Conservation (phyloP, 2,888 invertebrate genomes). For the Unio delphinus region DNA sequence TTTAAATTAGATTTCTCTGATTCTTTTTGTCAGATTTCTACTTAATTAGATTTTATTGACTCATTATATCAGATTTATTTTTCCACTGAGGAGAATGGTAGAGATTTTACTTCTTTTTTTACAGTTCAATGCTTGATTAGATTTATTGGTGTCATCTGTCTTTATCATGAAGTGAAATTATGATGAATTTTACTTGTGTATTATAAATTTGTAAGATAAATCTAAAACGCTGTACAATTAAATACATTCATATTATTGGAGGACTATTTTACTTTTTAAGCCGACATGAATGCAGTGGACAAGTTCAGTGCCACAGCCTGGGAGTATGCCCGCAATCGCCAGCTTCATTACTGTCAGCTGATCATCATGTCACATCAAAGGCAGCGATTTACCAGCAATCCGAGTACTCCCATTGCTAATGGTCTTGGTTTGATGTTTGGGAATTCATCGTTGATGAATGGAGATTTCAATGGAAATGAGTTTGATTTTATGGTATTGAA, state of each 20-base stretch:
- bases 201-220: no score
- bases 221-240: background rate
- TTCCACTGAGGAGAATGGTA: no score
- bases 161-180: no score
- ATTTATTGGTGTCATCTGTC: no score
- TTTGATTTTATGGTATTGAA: no score
- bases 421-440: constrained; percentile 43
- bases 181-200: no score
- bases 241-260: background rate
- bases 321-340: constrained; percentile 68
- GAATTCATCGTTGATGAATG: constrained; percentile 9
- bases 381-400: constrained; percentile 59
- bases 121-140: no score
- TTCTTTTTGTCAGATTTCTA: no score
- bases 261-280: constrained; percentile 40
- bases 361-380: constrained; percentile 70
- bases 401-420: constrained; percentile 53
- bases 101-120: no score
- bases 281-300: constrained; percentile 63
- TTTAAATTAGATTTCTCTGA: no score
- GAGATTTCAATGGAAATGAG: constrained; percentile 22
- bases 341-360: constrained; percentile 70
- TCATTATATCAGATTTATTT: no score
- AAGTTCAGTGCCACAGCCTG: constrained; percentile 66
- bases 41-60: no score